Base-by-base conservation (phyloP, 2,113 vertebrate species). In the Pardalotus punctatus region DNA sequence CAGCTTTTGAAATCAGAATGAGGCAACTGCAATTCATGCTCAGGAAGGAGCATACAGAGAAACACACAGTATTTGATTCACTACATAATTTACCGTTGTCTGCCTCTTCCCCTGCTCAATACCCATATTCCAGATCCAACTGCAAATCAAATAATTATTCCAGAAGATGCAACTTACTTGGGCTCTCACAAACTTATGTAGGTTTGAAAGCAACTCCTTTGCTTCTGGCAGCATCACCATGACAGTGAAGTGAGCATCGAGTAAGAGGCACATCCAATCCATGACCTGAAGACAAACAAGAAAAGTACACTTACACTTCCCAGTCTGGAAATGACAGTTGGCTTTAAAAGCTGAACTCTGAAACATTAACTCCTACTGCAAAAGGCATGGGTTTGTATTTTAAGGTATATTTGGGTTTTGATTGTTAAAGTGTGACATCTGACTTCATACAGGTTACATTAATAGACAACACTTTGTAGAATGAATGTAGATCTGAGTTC, bases 181-280 rank as follows among this genome's bases (percentile, higher is more conserved):
- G 47, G 98, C 98, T 91, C 97, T 98, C 31, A 99, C 98, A 95
- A 99, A 99, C 71, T 93, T 98, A 88, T 99, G 98, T 65, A 99
- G 97, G 76, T 94, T 98, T 50, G 97, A 95, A 86, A 99, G 97
- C 58, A 99, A 92, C 9, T 88, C 96, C 94, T 98, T 99, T 60
- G 98, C 98, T 95, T 99, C 99, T 90, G 99, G 98, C 67, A 98
- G 97, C 98, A 99, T 98, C 69, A 99, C 98, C 80, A 99, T 96
- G 54, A 99, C 98, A 5, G 99, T 99, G 96, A 99, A 99, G 57
- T 99, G 99, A 64, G 99, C 99, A 85, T 99, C 99, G 58, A 99
- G 97, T 50, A 99, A 57, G 33, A 99, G 96, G 91, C 99, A 99
- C 64, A 99, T 98, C 99, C 99, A 99, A 86, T 99, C 99, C 98